Percentiles rank a stretch among this genome's conserved stretches.
These are phyloP conservation scores for Lasioglossum lativentre DNA, from an alignment of 2,888 invertebrate species.

Conservation along the genomic window DNA sequence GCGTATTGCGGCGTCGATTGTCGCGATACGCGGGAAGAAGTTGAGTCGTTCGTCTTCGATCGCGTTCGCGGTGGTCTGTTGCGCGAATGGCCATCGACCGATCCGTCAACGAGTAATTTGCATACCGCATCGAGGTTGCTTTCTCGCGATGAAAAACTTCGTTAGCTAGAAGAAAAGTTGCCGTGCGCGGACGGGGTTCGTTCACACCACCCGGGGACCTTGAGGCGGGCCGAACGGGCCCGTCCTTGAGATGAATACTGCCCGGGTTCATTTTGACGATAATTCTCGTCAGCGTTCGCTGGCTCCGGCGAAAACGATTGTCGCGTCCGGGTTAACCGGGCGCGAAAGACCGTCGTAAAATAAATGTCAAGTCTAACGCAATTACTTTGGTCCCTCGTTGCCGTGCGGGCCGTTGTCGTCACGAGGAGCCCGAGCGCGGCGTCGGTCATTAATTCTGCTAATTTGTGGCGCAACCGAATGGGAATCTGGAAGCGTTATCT, in stretches of 20 bases:
- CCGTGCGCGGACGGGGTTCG: constrained; percentile 25
- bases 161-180: neutral
- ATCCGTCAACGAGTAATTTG: constrained; percentile 3
- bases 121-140: constrained; percentile 11
- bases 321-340: constrained; percentile 61
- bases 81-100: neutral
- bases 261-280: constrained; percentile 58
- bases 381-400: constrained; percentile 59
- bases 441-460: constrained; percentile 71
- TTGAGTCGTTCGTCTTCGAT: constrained; percentile 29
- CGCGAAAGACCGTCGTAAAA: constrained; percentile 62
- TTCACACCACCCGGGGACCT: constrained; percentile 23
- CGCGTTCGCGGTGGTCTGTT: neutral
- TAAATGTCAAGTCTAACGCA: constrained; percentile 71
- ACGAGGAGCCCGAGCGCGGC: constrained; percentile 29
- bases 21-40: constrained; percentile 57
- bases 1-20: constrained; percentile 57
- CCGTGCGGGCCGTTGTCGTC: constrained; percentile 58
- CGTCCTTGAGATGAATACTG: constrained; percentile 59
- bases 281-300: constrained; percentile 46
- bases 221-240: constrained; percentile 25
- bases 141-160: neutral
- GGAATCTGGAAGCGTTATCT: constrained; percentile 63
- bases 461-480: constrained; percentile 67
- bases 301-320: constrained; percentile 63